A percentile compares a stretch with the other conserved stretches of the same genome.
phyloP scores from a whole-genome alignment of 2,888 invertebrate genomes.

The Sphecodes monilicornis region DNA sequence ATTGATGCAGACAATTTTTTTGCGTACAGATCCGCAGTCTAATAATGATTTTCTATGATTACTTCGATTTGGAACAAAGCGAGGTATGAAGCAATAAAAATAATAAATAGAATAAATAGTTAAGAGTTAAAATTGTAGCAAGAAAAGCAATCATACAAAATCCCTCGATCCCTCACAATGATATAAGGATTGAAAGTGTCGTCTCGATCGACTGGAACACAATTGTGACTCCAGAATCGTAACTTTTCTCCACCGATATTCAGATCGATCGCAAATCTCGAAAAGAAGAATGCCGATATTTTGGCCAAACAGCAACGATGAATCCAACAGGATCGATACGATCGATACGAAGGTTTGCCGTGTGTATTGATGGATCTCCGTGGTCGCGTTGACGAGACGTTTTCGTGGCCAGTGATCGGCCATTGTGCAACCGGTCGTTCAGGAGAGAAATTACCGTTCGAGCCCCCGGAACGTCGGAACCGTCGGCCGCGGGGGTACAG shows the following conservation, averaged over 20 bases:
- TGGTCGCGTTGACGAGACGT: slow-evolving; percentile 54
- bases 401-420: slow-evolving; percentile 65
- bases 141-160: too few relatives aligned
- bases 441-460: slow-evolving; percentile 57
- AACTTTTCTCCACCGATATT: slow-evolving; percentile 62
- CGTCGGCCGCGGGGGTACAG: slow-evolving; percentile 8
- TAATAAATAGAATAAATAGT: too few relatives aligned
- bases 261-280: slow-evolving; percentile 38
- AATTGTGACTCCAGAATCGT: too few relatives aligned
- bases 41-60: too few relatives aligned
- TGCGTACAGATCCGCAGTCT: too few relatives aligned
- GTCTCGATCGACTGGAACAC: too few relatives aligned
- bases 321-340: slow-evolving; percentile 59
- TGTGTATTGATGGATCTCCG: slow-evolving; percentile 69
- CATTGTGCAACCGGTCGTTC: slow-evolving; percentile 52
- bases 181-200: too few relatives aligned
- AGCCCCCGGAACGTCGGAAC: neutral
- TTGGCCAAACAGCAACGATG: slow-evolving; percentile 66
- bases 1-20: too few relatives aligned
- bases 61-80: too few relatives aligned
- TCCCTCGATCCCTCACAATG: too few relatives aligned
- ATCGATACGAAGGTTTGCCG: slow-evolving; percentile 56
- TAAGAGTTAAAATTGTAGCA: too few relatives aligned
- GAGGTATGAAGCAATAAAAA: too few relatives aligned
- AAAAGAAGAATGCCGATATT: slow-evolving; percentile 68